These are phyloP conservation scores for Whitmania pigra DNA, from an alignment of 1,140 invertebrate species.

Conservation along the genomic window DNA sequence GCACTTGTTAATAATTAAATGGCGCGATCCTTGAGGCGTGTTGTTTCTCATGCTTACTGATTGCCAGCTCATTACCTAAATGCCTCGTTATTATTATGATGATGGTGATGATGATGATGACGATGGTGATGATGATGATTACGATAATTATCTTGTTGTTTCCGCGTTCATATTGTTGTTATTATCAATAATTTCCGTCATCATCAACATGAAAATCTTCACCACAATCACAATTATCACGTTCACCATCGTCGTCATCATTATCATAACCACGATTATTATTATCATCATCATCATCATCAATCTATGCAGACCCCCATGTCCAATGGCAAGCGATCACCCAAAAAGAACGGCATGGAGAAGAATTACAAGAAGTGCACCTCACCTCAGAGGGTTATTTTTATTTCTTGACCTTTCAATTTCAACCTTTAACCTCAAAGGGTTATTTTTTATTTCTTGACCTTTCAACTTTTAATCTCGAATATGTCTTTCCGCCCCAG, in stretches of 20 bases:
- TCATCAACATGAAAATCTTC: not conserved
- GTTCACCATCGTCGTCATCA: not conserved
- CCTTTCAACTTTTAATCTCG: no score
- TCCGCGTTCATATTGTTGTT: not conserved
- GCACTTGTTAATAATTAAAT: no score
- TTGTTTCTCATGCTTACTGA: no score
- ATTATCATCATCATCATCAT: constrained; percentile 2
- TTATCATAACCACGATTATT: not conserved
- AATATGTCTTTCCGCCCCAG: no score
- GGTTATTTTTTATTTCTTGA: not conserved
- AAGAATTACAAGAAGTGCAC: not conserved
- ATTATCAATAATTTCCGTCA: not conserved
- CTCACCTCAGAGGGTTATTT: not conserved
- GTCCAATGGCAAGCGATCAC: not conserved
- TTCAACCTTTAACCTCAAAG: not conserved
- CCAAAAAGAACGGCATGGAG: not conserved
- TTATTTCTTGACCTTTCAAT: not conserved
- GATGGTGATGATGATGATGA: no score
- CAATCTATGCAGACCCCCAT: not conserved
- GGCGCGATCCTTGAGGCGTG: no score
- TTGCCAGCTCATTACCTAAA: no score
- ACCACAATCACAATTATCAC: not conserved
- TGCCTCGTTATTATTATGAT: no score
- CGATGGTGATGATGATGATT: no score
- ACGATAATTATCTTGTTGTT: no score